phyloP scores from a whole-genome alignment of 2,113 vertebrate genomes.

The Strix uralensis region DNA sequence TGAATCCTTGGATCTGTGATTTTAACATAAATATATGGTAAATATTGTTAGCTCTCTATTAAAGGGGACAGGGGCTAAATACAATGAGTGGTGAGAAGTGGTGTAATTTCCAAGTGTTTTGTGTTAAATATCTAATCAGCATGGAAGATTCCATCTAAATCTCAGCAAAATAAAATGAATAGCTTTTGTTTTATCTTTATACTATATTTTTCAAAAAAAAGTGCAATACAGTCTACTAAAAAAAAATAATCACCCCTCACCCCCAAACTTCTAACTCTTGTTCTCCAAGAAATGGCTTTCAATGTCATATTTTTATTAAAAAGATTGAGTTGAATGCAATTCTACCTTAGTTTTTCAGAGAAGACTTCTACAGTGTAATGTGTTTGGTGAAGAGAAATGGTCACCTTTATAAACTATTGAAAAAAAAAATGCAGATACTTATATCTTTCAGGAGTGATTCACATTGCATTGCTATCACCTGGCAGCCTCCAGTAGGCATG shows the following conservation, averaged over 20 bases:
- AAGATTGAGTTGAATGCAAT: neutral
- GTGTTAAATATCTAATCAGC: conserved; percentile 33
- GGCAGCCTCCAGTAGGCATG: neutral
- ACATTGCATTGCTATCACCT: neutral
- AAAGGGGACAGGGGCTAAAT: neutral
- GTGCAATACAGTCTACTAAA: neutral
- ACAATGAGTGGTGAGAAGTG: conserved; percentile 10
- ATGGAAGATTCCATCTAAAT: neutral
- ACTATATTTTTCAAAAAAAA: neutral
- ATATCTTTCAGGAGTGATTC: neutral
- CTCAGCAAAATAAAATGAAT: neutral
- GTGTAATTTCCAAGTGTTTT: conserved; percentile 36
- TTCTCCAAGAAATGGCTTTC: neutral
- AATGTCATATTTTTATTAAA: neutral
- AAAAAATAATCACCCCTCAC: neutral
- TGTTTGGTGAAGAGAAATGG: neutral
- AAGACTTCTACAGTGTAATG: neutral
- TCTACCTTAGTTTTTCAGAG: neutral
- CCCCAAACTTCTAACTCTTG: neutral
- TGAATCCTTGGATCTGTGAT: conserved; percentile 31
- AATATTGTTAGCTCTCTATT: conserved; percentile 52
- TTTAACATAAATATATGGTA: conserved; percentile 57
- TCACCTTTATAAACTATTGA: neutral
- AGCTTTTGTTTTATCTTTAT: neutral
- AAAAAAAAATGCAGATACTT: neutral